A percentile compares a stretch with the other conserved stretches of the same genome.
These are phyloP conservation scores for Callorhinus ursinus DNA, from an alignment of 2,113 vertebrate genomes.

Conservation along the genomic window DNA sequence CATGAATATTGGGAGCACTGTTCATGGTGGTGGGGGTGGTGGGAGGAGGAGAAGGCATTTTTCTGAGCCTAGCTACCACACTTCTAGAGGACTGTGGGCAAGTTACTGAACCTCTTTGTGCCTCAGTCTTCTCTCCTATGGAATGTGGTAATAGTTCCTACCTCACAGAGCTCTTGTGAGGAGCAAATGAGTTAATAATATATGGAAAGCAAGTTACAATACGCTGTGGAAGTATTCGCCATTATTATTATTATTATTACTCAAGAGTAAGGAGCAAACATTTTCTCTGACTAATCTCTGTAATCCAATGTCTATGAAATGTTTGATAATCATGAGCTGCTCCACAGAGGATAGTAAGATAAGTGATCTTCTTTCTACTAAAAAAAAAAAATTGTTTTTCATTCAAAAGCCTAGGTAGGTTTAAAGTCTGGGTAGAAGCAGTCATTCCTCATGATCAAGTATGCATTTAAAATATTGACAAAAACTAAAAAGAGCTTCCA, in stretches of 20 bases:
- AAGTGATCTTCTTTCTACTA: not conserved
- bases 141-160: not conserved
- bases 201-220: not conserved
- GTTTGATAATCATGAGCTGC: not conserved
- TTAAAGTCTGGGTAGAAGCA: conserved; percentile 33
- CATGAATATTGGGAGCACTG: not conserved
- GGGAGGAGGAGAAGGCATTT: not conserved
- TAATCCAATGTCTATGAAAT: not conserved
- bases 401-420: conserved; percentile 20
- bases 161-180: not conserved
- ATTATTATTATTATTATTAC: not conserved
- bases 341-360: not conserved
- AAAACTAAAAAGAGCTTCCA: not conserved
- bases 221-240: not conserved
- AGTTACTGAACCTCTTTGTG: not conserved
- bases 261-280: not conserved
- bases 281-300: conserved; percentile 30
- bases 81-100: not conserved
- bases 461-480: conserved; percentile 4
- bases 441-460: not conserved
- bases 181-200: not conserved
- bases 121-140: not conserved
- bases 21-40: not conserved
- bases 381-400: not conserved
- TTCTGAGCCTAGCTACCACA: not conserved